A percentile compares a stretch with the other conserved stretches of the same genome.
Evolutionary conservation across 2,113 vertebrate species (phyloP).

Genomic region (Chaetodon trifascialis): DNA sequence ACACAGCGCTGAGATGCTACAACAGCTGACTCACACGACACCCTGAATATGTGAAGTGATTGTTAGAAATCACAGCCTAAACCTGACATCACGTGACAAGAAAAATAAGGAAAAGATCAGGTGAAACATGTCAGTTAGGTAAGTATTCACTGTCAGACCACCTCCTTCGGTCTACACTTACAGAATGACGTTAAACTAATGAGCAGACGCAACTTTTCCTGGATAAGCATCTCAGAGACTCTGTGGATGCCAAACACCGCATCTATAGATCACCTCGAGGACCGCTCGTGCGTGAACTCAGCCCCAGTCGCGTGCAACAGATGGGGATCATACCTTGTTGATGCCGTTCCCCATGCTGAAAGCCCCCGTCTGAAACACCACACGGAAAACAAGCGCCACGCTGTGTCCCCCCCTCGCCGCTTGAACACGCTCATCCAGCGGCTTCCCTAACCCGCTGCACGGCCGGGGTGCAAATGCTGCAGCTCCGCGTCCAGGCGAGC

Average conservation of each 20-base stretch:
- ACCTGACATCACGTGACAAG: background rate
- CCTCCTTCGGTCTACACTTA: no score
- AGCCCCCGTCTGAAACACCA: background rate
- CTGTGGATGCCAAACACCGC: background rate
- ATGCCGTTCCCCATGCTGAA: slow-evolving; percentile 83
- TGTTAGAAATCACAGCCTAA: background rate
- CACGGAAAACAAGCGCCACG: background rate
- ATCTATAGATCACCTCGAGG: background rate
- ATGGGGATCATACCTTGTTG: slow-evolving; percentile 77
- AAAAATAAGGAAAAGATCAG: background rate
- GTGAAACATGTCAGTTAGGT: background rate
- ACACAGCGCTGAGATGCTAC: slow-evolving; percentile 6
- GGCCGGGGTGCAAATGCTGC: slow-evolving; percentile 2
- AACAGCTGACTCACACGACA: slow-evolving; percentile 20
- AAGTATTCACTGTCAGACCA: background rate
- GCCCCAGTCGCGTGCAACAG: background rate
- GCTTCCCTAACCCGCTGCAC: slow-evolving; percentile 19
- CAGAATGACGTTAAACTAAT: background rate
- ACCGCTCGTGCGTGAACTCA: slow-evolving; percentile 19
- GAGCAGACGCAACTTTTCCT: slow-evolving; percentile 1
- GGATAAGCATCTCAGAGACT: background rate
- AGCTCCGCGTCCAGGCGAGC: slow-evolving; percentile 15
- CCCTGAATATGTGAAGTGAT: slow-evolving; percentile 19
- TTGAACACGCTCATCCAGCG: slow-evolving; percentile 4
- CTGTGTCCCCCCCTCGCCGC: background rate